Evolutionary conservation across 2,113 vertebrate genomes (phyloP), one percentile per base, ranked within the genome.

Genomic region (Plecturocebus donacophilus): DNA sequence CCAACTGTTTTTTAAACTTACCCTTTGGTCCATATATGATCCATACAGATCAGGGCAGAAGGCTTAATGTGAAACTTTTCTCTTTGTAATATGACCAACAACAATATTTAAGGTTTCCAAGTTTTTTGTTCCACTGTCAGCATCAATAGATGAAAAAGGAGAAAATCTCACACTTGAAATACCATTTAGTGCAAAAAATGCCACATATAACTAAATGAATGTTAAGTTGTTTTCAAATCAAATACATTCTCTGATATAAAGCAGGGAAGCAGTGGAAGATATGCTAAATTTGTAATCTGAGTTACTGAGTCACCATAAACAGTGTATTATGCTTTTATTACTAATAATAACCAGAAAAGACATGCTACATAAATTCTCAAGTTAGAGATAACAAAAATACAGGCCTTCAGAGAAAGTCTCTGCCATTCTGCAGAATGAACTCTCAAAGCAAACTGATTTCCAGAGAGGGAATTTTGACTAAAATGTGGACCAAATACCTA

Each of bases 161-260:
- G 35, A 76, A 97, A 97, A 94, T 82, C 61, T 70, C 70, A 80
- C 0, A 56, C n/a, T 35, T 9, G 3, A 61, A 91, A 32, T 85
- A 79, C 81, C 45, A 83, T 86, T 97, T 68, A 83, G 71, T 87
- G 73, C 35, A 94, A 92, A 92, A 90, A 91, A 96, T 52, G 5
- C 27, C 58, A 87, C 49, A 70, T 96, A 23, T 45, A 66, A 61
- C 35, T 83, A 66, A 73, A 66, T 42, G 42, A 52, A 40, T 13
- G 8, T 85, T 75, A 45, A 30, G 58, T 0, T 91, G 73, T 73
- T 79, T 93, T 84, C 96, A 97, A 93, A 20, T 94, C 49, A 40
- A 88, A 87, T 86, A 54, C 16, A 82, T 40, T 47, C 9, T 66
- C 11, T 86, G 93, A 91, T 54, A 56, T 42, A 49, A 92, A 89